Base-by-base conservation (phyloP, 2,113 vertebrate species). In the Tympanuchus pallidicinctus region DNA sequence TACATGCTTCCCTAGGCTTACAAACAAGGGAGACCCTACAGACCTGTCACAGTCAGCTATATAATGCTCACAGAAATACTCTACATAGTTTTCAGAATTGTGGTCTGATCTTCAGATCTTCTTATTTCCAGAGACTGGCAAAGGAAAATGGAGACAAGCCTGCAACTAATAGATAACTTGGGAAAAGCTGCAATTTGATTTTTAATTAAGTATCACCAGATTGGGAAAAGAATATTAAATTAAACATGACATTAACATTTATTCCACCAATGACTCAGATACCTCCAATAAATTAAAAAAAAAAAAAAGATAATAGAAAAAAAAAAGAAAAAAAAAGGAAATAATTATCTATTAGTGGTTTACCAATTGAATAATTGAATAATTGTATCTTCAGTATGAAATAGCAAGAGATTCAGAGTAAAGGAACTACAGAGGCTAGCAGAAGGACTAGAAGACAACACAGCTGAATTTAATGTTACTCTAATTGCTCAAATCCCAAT, bases 221-320 rank as follows among this genome's bases (percentile, higher is more conserved):
- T 63, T 75, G 24, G 18, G 20, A 86, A n/a, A 64, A 88, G 77
- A 95, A 64, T 91, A 95, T 88, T 86, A 82, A 88, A 83, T 92
- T 86, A 93, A 94, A 90, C 15, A 92, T 57, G 38, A 77, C 69
- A 91, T 89, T 86, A 94, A 71, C 82, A 80, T 94, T 89, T 82
- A 88, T 36, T 48, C 48, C 91, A 66, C n/a, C 92, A 91, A 91
- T 91, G 80, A 92, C 65, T 94, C 94, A 95, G 72, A 89, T 70
- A 81, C 36, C 54, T 78, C 93, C 80, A 82, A 90, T 15, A 15
- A n/a, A 30, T 63, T 13, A 45, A 47, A 42, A 40, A 6, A 10
- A 4, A 50, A 40, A 32, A 47, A 47, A 6, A 21, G 10, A 45
- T 12, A 40, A 40, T 5, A 40, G 7, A 48, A 48, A 21, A 48